Base-by-base conservation (phyloP, 2,113 vertebrate species). In the Silurus glanis region DNA sequence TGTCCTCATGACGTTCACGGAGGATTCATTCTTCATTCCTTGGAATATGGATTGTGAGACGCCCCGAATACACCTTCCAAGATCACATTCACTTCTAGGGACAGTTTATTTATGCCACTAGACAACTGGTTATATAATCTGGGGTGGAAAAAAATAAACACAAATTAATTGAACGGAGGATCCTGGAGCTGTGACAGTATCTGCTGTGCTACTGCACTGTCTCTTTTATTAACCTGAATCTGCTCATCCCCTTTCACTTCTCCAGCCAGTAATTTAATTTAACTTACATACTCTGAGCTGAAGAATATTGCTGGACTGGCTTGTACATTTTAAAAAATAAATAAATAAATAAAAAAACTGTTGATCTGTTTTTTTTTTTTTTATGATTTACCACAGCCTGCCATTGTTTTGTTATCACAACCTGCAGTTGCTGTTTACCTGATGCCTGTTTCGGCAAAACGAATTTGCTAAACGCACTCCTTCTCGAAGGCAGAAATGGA, bases 401-500 rank as follows among this genome's bases (percentile, higher is more conserved):
- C 6, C 45, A 9, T 25, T 45, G 45, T 25, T 82, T 82, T 81
- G 21, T 82, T 10, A 82, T 49, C 80, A 51, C 23, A 82, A 51
- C 21, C 80, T 82, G 61, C 80, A 79, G 72, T 55, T 66, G n/a
- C 75, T 25, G 72, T 67, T 79, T 78, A 53, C 58, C n/a, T 67
- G 83, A 25, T 62, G 37, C 59, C 47, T 78, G 17, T 66, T 82
- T 14, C 25, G 16, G 59, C 53, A 37, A 66, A 79, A 19, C 3
- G 58, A 28, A 64, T 55, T 66, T 17, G 28, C 13, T 28, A 55
- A 78, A 55, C 56, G 6, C 3, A 53, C 16, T 74, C n/a, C 21
- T 49, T 64, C 72, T 28, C 17, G 47, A 76, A 47, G 37, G 17
- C 49, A 62, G 23, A 79, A 76, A 76, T 49, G 56, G 71, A 66